Percentiles rank a stretch among this genome's conserved stretches.
Evolutionary conservation across 2,113 vertebrate genomes (phyloP).

Genomic region (Menura novaehollandiae): DNA sequence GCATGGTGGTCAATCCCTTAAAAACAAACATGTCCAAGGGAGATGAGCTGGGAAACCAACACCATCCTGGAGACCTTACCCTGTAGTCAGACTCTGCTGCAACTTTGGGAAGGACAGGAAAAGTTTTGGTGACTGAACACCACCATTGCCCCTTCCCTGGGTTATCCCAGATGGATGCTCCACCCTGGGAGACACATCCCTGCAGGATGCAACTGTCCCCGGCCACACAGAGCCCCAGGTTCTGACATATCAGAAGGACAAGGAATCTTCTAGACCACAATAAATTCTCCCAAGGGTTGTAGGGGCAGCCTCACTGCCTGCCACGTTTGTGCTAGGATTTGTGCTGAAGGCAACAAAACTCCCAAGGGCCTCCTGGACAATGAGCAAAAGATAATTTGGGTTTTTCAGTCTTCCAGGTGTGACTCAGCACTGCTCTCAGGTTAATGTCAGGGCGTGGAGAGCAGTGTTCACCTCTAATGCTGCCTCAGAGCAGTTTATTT

Average conservation of each 20-base stretch:
- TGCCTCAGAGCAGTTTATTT: neutral
- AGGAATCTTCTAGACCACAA: neutral
- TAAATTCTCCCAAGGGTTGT: neutral
- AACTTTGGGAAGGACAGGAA: neutral
- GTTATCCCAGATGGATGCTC: neutral
- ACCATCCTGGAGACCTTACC: rapidly evolving
- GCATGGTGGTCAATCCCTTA: neutral
- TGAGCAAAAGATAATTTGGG: neutral
- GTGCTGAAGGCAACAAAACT: neutral
- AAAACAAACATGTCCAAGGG: neutral
- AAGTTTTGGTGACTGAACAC: neutral
- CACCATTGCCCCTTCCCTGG: neutral
- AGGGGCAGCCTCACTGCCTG: rapidly evolving
- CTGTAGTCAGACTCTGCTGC: neutral
- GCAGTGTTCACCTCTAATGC: neutral
- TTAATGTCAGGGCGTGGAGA: neutral
- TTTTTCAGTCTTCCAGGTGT: neutral
- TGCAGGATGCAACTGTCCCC: neutral
- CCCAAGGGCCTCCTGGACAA: neutral
- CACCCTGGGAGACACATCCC: neutral
- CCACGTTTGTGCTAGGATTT: rapidly evolving
- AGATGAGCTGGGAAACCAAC: neutral
- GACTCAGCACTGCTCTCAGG: neutral
- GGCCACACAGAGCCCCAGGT: rapidly evolving
- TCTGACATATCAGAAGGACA: neutral